A percentile compares a stretch with the other conserved stretches of the same genome.
Conservation (phyloP, 2,113 vertebrate genomes). For the Spea multiplicata region DNA sequence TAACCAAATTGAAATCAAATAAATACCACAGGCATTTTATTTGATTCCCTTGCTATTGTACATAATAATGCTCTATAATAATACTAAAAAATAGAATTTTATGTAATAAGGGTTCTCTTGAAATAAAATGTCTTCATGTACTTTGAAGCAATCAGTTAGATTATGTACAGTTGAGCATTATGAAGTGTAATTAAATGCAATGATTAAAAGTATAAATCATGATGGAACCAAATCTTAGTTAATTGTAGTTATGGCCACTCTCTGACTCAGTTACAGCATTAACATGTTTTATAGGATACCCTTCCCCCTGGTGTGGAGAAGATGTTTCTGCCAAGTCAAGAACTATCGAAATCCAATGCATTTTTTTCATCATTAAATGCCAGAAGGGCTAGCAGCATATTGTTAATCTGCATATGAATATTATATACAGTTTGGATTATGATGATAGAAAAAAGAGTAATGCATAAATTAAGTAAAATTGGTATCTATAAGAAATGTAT, state of each 20-base stretch:
- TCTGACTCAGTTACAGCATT: background rate
- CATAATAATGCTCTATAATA: conserved; percentile 3
- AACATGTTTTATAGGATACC: background rate
- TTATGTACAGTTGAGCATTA: conserved; percentile 30
- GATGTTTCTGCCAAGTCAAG: background rate
- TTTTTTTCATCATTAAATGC: too few species aligned
- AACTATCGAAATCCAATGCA: background rate
- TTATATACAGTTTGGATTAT: background rate
- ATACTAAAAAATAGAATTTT: conserved; percentile 4
- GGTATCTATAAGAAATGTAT: background rate
- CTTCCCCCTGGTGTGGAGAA: background rate
- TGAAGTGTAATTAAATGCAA: conserved; percentile 20
- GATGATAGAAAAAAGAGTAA: background rate
- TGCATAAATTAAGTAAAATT: background rate
- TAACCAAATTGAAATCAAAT: conserved; percentile 25
- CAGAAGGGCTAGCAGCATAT: background rate
- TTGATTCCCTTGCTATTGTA: background rate
- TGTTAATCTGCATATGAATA: background rate
- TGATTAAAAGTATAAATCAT: conserved; percentile 24
- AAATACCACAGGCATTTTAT: conserved; percentile 8
- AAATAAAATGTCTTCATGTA: conserved; percentile 14
- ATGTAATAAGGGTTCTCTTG: conserved; percentile 1
- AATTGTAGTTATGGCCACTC: background rate
- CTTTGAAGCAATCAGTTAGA: conserved; percentile 22
- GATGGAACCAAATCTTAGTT: background rate